Evolutionary conservation across 2,888 invertebrate genomes (phyloP).

Genomic region (Gymnocheta viridis): DNA sequence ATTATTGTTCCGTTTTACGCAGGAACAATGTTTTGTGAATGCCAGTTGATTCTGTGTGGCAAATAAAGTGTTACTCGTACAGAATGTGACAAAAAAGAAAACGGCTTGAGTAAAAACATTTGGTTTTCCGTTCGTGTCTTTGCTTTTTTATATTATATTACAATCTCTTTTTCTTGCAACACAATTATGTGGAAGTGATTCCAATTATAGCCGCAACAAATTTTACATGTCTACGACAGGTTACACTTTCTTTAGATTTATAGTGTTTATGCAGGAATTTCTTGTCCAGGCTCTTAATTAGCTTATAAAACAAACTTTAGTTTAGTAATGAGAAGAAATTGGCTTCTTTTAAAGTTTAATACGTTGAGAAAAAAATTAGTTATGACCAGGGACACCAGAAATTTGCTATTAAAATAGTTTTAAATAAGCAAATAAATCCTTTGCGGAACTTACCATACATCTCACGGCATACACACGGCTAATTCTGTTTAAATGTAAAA

Average conservation of each 20-base stretch:
- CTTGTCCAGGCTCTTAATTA: neutral
- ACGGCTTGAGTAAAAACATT: neutral
- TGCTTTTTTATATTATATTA: conserved; percentile 40
- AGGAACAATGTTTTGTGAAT: conserved; percentile 10
- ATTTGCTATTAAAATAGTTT: too few species aligned
- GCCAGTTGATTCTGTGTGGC: neutral
- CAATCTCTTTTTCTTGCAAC: conserved; percentile 30
- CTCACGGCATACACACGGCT: too few species aligned
- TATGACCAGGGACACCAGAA: too few species aligned
- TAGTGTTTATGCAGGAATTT: neutral
- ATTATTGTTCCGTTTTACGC: conserved; percentile 38
- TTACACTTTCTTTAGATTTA: neutral
- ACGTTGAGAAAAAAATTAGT: neutral
- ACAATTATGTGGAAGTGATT: conserved; percentile 42
- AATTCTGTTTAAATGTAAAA: too few species aligned
- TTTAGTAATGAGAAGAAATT: neutral
- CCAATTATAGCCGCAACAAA: conserved; percentile 34
- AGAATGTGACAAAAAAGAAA: conserved; percentile 16
- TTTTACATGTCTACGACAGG: neutral
- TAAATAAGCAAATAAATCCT: too few species aligned
- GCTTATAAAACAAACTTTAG: neutral
- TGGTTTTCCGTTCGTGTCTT: neutral
- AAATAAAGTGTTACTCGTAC: neutral
- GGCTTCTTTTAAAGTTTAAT: neutral
- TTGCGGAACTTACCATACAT: too few species aligned